Percentiles rank a stretch among this genome's conserved stretches.
Evolutionary conservation across 2,888 invertebrate genomes (phyloP).

Genomic region (Epirrhoe alternata): DNA sequence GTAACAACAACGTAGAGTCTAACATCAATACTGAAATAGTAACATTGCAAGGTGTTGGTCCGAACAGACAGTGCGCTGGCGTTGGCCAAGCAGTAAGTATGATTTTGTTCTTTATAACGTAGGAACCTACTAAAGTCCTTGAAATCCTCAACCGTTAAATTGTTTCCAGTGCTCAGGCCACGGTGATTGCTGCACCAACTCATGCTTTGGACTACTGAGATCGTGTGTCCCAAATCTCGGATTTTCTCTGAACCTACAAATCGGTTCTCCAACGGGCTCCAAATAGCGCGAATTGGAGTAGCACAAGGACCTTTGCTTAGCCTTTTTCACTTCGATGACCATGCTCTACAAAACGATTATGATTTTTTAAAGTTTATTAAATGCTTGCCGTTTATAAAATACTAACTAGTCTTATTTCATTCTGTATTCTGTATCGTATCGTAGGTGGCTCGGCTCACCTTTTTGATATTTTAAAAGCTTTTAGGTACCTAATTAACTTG

Average conservation of each 20-base stretch:
- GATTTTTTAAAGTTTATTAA: conserved; percentile 4
- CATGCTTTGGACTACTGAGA: conserved; percentile 29
- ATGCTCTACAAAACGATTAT: neutral
- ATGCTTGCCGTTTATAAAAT: neutral
- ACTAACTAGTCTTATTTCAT: neutral
- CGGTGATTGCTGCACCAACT: conserved; percentile 39
- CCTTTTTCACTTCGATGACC: neutral
- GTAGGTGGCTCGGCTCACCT: no score
- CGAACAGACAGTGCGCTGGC: conserved; percentile 29
- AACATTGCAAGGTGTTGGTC: conserved; percentile 50
- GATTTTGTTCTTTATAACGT: neutral
- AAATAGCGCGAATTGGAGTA: conserved; percentile 4
- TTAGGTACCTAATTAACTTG: no score
- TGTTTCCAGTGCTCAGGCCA: conserved; percentile 42
- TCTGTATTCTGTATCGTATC: no score
- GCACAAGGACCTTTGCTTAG: neutral
- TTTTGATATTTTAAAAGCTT: no score
- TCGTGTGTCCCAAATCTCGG: conserved; percentile 32
- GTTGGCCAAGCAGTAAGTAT: conserved; percentile 32
- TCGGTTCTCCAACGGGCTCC: conserved; percentile 32
- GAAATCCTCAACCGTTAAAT: neutral
- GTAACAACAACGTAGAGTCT: conserved; percentile 8
- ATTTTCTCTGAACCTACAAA: conserved; percentile 33
- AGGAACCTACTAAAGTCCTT: no score
- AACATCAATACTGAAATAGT: conserved; percentile 21